Percentiles rank a stretch among this genome's conserved stretches.
Evolutionary conservation across 1,140 invertebrate genomes (phyloP).

Genomic region (Chymomyza costata): DNA sequence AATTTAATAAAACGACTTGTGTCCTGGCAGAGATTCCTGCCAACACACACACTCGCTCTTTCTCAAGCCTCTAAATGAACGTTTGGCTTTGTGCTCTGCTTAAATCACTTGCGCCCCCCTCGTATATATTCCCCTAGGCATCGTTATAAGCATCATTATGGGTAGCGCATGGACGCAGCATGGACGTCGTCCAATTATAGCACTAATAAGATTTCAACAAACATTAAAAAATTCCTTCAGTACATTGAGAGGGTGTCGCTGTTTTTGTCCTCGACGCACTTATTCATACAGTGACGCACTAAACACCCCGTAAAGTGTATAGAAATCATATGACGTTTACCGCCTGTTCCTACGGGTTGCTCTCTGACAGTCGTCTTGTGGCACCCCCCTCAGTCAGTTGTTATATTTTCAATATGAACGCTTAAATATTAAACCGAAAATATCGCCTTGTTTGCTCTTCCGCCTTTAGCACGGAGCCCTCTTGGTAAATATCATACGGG

Average conservation of each 20-base stretch:
- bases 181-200: constrained; percentile 42
- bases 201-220: constrained; percentile 64
- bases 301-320: constrained; percentile 49
- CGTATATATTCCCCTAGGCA: constrained; percentile 41
- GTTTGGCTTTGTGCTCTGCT: constrained; percentile 10
- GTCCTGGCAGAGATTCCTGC: neutral
- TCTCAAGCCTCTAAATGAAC: constrained; percentile 32
- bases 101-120: neutral
- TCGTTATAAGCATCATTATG: constrained; percentile 36
- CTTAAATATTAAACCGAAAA: constrained; percentile 25
- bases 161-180: constrained; percentile 3
- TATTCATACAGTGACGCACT: constrained; percentile 11
- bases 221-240: constrained; percentile 56
- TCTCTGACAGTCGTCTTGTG: constrained; percentile 36
- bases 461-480: too few relatives aligned
- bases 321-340: constrained; percentile 57
- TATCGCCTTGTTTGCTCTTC: constrained; percentile 13
- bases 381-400: constrained; percentile 23
- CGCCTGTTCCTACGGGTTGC: constrained; percentile 32
- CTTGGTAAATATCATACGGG: too few relatives aligned
- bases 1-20: neutral
- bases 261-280: neutral
- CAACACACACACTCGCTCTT: too few relatives aligned
- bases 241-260: constrained; percentile 37
- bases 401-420: neutral